A percentile compares a stretch with the other conserved stretches of the same genome.
These are phyloP conservation scores for Barbus barbus DNA, from an alignment of 2,113 vertebrate species.

Conservation along the genomic window DNA sequence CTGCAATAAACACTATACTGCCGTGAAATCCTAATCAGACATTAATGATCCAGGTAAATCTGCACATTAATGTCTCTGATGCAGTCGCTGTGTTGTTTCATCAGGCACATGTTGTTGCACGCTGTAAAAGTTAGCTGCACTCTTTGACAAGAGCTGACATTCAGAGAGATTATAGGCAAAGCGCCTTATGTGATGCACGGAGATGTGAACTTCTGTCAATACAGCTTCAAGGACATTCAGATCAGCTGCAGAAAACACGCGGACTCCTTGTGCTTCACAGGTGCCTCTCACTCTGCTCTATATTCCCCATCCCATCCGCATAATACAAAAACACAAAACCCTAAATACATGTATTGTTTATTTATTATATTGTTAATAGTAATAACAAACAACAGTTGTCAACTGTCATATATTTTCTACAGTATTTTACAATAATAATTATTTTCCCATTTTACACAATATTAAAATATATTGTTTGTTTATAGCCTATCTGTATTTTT, in stretches of 20 bases:
- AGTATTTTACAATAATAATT: too few species aligned
- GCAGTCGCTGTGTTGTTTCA: not conserved
- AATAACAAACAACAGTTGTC: too few species aligned
- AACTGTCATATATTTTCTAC: too few species aligned
- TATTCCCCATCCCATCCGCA: not conserved
- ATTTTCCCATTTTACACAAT: too few species aligned
- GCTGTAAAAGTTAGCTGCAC: constrained; percentile 66
- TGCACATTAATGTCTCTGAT: not conserved
- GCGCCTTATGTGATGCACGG: constrained; percentile 65
- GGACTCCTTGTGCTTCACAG: not conserved
- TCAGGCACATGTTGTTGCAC: constrained; percentile 22
- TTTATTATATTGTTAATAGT: too few species aligned
- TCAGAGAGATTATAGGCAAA: constrained; percentile 68
- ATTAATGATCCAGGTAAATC: not conserved
- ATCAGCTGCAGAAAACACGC: not conserved
- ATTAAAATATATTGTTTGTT: too few species aligned
- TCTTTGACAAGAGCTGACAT: constrained; percentile 70
- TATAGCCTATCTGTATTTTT: too few species aligned
- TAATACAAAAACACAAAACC: not conserved
- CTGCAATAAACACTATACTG: not conserved
- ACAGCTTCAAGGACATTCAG: constrained; percentile 59
- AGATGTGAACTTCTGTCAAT: constrained; percentile 58
- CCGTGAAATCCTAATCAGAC: not conserved
- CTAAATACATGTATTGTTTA: not conserved
- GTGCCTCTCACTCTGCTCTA: not conserved